Conservation (phyloP, 2,113 vertebrate species). For the Coreoperca whiteheadi region DNA sequence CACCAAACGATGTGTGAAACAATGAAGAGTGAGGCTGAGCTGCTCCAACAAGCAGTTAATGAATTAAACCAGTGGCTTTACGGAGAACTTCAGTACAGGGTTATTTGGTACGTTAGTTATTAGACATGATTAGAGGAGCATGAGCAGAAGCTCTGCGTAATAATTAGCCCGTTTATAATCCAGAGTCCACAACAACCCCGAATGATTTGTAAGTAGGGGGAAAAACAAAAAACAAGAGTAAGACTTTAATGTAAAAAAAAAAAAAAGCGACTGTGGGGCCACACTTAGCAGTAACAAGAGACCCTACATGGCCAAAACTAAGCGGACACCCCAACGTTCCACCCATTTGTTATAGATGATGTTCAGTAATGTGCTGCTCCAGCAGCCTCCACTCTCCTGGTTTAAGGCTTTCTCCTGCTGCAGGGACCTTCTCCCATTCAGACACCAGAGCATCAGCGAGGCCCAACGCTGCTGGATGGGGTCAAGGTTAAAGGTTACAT, state of each 20-base stretch:
- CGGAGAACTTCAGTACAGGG: background rate
- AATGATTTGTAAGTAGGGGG: background rate
- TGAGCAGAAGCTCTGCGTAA: background rate
- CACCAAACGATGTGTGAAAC: background rate
- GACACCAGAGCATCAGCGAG: too few relatives aligned
- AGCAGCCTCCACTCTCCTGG: too few relatives aligned
- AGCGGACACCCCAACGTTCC: too few relatives aligned
- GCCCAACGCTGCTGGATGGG: too few relatives aligned
- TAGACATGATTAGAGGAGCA: background rate
- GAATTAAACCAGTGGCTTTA: background rate
- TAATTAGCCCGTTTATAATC: background rate
- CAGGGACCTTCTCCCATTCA: too few relatives aligned
- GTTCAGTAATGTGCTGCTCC: too few relatives aligned
- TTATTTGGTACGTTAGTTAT: background rate
- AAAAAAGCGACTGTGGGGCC: too few relatives aligned
- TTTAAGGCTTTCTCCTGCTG: too few relatives aligned
- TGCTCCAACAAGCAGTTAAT: background rate
- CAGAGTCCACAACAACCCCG: background rate
- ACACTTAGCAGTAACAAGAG: too few relatives aligned
- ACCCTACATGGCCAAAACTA: background rate
- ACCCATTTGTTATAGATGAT: too few relatives aligned
- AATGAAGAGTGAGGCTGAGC: background rate
- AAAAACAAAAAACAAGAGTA: background rate
- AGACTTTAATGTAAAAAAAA: background rate
- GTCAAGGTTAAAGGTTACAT: too few relatives aligned